A percentile compares a stretch with the other conserved stretches of the same genome.
phyloP scores from a whole-genome alignment of 2,797 vertebrate species.

The Gymnothorax javanicus region DNA sequence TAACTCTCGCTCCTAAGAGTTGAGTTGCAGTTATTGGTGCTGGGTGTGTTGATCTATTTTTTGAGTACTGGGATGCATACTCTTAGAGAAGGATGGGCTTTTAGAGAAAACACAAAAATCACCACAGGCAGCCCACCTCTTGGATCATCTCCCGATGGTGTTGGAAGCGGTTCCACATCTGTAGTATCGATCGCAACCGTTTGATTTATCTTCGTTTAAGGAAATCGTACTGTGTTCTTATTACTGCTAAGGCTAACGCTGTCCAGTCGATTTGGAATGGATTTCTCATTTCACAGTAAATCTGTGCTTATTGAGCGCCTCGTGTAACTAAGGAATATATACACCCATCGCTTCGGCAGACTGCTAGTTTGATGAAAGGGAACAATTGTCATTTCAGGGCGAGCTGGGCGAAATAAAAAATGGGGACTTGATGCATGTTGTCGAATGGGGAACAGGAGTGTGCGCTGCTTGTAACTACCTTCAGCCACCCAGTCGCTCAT shows the following conservation, averaged over 20 bases:
- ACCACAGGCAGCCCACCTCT: constrained; percentile 21
- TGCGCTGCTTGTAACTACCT: not conserved
- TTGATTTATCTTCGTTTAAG: constrained; percentile 48
- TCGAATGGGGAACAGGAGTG: not conserved
- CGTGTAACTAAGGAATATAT: constrained; percentile 19
- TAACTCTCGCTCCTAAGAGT: not conserved
- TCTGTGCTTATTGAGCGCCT: constrained; percentile 1
- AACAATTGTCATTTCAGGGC: constrained; percentile 38
- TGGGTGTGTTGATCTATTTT: not conserved
- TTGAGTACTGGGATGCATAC: not conserved
- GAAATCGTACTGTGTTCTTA: constrained; percentile 46
- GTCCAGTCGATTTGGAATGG: constrained; percentile 31
- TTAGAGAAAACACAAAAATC: constrained; percentile 6
- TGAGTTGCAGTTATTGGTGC: not conserved
- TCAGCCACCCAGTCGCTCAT: not conserved
- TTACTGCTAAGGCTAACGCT: constrained; percentile 39
- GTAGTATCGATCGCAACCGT: constrained; percentile 37
- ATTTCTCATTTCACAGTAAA: constrained; percentile 29
- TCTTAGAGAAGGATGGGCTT: constrained; percentile 44
- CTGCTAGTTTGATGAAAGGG: not conserved
- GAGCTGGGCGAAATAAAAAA: not conserved
- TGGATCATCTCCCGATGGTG: constrained; percentile 46
- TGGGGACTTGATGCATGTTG: not conserved
- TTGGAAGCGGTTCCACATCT: constrained; percentile 29
- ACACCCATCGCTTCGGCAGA: not conserved